Base-by-base conservation (phyloP, 2,888 invertebrate species). In the Lycocerus yunnanus region DNA sequence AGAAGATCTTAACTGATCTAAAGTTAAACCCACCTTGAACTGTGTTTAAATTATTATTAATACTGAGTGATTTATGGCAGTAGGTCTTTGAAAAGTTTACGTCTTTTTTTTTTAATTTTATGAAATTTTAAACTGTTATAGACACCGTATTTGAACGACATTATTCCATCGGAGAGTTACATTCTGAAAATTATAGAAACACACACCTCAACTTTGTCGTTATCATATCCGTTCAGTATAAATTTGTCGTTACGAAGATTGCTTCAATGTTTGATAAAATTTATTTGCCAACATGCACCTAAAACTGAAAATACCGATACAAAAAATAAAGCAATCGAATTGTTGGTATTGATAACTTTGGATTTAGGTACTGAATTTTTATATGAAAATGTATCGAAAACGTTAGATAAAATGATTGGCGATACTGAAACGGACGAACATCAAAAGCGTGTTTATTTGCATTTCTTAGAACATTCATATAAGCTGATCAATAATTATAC, bases 121-220 rank as follows among this genome's bases (percentile, higher is more conserved):
- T n/a, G n/a, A n/a, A n/a, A 43, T 43, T 43, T 8, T 43, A 43
- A 66, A 3, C 8, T 67, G 5, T 84, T 85, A 58, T 87, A 94
- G 94, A 90, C 91, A 27, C 91, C 92, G 15, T 94, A 92, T 86
- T 90, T 92, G 58, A 91, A 91, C 77, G 95, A 96, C 84, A 92
- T 94, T 58, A 93, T 96, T 78, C 95, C 96, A 13, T 93, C 94
- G 0, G 96, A 96, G 84, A 95, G 93, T 81, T 95, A 94, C 79
- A 91, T 95, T 2, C 88, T 95, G n/a, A 91, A 92, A 70, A 91
- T 95, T 5, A 91, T 95, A 43, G 90, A 89, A 77, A 90, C 91
- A 20, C 93, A 93, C 82, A 88, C 92, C 71, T 89, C 90, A 61
- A 90, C 91, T 1, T 86, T 93, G 13, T 92, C 93, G 10, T 89